Evolutionary conservation across 92 coral and sea anemone genomes (phyloP).

Genomic region (Epizoanthus stellaris): DNA sequence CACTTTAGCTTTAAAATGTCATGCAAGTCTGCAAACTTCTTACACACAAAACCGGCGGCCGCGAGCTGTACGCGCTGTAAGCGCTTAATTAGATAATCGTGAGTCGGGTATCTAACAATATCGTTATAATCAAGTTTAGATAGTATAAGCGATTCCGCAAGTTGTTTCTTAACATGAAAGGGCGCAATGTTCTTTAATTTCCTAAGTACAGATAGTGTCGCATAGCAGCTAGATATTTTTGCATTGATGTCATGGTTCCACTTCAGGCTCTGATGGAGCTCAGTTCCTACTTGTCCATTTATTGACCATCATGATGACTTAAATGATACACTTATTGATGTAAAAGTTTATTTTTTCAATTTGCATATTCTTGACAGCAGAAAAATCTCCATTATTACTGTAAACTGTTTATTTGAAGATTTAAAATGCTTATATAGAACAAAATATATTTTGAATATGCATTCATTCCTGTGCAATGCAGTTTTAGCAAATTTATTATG

Average conservation of each 20-base stretch:
- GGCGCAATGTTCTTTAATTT: conserved; percentile 45
- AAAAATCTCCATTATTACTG: too few relatives aligned
- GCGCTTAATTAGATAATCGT: conserved; percentile 10
- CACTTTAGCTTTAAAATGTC: conserved; percentile 32
- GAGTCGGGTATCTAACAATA: conserved; percentile 21
- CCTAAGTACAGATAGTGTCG: conserved; percentile 35
- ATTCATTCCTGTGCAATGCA: too few relatives aligned
- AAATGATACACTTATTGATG: too few relatives aligned
- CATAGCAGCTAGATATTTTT: conserved; percentile 50
- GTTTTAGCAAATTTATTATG: too few relatives aligned
- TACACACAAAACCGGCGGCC: conserved; percentile 40
- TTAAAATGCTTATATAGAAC: too few relatives aligned
- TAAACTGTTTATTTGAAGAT: too few relatives aligned
- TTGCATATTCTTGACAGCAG: too few relatives aligned
- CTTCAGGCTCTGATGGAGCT: conserved; percentile 39
- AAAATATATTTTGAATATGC: too few relatives aligned
- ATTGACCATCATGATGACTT: too few relatives aligned
- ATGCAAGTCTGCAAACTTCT: background rate
- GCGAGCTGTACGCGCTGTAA: conserved; percentile 40
- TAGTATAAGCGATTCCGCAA: conserved; percentile 33
- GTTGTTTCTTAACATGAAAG: conserved; percentile 34
- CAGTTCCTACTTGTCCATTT: too few relatives aligned
- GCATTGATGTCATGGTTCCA: conserved; percentile 41
- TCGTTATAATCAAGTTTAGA: conserved; percentile 52
- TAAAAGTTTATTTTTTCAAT: too few relatives aligned